These are phyloP conservation scores for Nilaparvata lugens DNA, from an alignment of 1,140 invertebrate genomes.

Conservation along the genomic window DNA sequence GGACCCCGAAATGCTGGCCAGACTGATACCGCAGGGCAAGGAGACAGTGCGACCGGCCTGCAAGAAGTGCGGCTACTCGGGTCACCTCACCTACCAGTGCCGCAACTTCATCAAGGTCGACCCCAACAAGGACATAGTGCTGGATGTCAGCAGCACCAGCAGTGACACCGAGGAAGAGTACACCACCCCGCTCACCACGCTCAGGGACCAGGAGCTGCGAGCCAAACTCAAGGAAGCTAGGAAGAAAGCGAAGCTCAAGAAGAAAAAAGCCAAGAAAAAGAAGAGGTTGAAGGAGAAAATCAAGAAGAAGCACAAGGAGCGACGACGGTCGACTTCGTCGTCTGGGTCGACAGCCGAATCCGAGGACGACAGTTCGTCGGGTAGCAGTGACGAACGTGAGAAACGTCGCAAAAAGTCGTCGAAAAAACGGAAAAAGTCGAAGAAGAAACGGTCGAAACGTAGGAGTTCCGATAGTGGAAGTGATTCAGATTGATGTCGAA, in stretches of 20 bases:
- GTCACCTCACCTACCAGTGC: slow-evolving; percentile 93
- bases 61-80: slow-evolving; percentile 89
- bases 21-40: slow-evolving; percentile 37
- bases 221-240: slow-evolving; percentile 43
- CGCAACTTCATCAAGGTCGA: slow-evolving; percentile 89
- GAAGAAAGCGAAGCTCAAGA: slow-evolving; percentile 40
- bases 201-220: slow-evolving; percentile 63
- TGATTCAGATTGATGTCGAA: slow-evolving; percentile 3
- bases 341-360: slow-evolving; percentile 29
- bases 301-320: slow-evolving; percentile 24
- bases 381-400: slow-evolving; percentile 25
- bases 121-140: slow-evolving; percentile 78
- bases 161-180: slow-evolving; percentile 72
- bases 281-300: slow-evolving; percentile 34
- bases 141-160: slow-evolving; percentile 93
- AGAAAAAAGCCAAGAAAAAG: slow-evolving; percentile 35
- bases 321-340: slow-evolving; percentile 28
- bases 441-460: slow-evolving; percentile 31
- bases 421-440: slow-evolving; percentile 34
- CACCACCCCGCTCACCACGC: slow-evolving; percentile 66
- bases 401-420: slow-evolving; percentile 30
- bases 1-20: slow-evolving; percentile 24
- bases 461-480: slow-evolving; percentile 27
- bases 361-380: slow-evolving; percentile 20
- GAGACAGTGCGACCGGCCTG: slow-evolving; percentile 69